phyloP scores from a whole-genome alignment of 2,888 invertebrate species.

The Hyposoter didymator region DNA sequence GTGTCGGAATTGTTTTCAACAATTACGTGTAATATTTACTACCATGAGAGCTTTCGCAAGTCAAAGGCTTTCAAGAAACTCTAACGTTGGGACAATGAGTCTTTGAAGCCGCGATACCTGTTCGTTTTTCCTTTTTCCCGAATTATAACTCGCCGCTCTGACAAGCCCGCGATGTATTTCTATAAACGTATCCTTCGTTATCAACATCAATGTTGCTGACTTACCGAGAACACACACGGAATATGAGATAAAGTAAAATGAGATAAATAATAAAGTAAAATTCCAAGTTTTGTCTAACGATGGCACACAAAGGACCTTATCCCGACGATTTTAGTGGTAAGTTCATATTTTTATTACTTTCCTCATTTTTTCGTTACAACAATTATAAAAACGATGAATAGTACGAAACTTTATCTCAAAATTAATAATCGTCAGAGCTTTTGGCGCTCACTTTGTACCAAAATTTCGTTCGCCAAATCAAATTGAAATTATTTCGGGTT shows the following conservation, averaged over 20 bases:
- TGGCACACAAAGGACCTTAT: constrained; percentile 51
- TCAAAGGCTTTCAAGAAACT: neutral
- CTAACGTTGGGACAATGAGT: constrained; percentile 10
- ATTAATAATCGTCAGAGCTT: neutral
- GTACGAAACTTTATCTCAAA: neutral
- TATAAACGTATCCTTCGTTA: constrained; percentile 6
- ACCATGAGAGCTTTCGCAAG: neutral
- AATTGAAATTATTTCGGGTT: neutral
- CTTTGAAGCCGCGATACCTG: neutral
- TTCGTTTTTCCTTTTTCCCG: neutral
- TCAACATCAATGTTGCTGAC: constrained; percentile 1
- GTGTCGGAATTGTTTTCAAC: neutral
- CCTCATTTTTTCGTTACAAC: neutral
- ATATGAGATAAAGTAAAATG: constrained; percentile 5
- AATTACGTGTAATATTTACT: neutral
- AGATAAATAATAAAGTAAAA: neutral
- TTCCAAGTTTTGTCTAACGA: neutral
- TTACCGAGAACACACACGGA: neutral
- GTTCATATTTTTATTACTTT: neutral
- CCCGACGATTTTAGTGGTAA: constrained; percentile 31
- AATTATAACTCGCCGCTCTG: neutral
- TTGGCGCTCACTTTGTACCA: neutral
- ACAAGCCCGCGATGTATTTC: neutral
- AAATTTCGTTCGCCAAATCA: neutral
- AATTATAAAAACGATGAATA: neutral